phyloP scores from a whole-genome alignment of 2,113 vertebrate species.

The Hiodon tergisus region DNA sequence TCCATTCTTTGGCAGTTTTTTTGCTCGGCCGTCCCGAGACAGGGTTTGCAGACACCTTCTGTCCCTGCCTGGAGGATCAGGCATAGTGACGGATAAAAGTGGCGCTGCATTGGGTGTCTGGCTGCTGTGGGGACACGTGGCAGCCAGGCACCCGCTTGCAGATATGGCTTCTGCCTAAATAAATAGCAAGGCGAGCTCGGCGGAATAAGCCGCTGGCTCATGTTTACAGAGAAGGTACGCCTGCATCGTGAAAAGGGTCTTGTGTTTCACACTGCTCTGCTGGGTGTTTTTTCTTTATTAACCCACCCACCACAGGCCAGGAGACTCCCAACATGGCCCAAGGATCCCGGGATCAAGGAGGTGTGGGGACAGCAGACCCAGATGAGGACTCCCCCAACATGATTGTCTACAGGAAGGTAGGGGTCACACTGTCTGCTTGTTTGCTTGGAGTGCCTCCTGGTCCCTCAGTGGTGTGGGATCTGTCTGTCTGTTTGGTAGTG shows the following conservation, averaged over 20 bases:
- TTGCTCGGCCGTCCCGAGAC: too few relatives aligned
- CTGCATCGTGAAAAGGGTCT: neutral
- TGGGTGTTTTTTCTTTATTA: constrained; percentile 11
- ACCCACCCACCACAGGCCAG: constrained; percentile 21
- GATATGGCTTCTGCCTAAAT: neutral
- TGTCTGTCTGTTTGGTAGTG: too few relatives aligned
- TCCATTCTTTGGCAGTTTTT: neutral
- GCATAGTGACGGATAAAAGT: too few relatives aligned
- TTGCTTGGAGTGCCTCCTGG: too few relatives aligned
- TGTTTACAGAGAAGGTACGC: neutral
- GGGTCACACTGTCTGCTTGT: constrained; percentile 13
- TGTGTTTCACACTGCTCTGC: constrained; percentile 1
- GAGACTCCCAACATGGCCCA: constrained; percentile 74
- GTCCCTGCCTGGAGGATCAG: too few relatives aligned
- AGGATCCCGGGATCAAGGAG: constrained; percentile 66
- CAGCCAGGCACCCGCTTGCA: neutral
- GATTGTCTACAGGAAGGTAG: constrained; percentile 95
- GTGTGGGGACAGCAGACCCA: constrained; percentile 62
- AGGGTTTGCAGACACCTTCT: too few relatives aligned
- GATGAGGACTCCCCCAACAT: constrained; percentile 94
- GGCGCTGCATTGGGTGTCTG: too few relatives aligned
- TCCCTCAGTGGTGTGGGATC: too few relatives aligned
- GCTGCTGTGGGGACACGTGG: neutral
- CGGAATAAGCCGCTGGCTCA: neutral
- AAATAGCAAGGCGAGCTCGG: neutral